These are phyloP conservation scores for Corythaixoides concolor DNA, from an alignment of 2,113 vertebrate genomes.

Conservation along the genomic window DNA sequence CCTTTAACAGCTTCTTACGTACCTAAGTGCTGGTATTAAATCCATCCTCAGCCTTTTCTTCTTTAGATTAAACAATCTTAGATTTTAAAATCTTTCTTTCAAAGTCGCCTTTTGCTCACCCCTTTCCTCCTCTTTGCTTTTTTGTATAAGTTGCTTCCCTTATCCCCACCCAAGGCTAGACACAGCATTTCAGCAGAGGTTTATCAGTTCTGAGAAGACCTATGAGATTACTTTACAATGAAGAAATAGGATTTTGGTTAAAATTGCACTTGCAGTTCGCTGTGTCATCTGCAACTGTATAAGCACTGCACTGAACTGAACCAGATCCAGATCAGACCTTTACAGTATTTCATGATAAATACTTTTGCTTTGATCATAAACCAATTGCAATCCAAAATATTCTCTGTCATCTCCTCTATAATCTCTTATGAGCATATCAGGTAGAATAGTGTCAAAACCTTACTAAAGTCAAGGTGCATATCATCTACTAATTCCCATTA, in stretches of 20 bases:
- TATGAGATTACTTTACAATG: not conserved
- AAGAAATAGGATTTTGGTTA: not conserved
- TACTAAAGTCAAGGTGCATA: not conserved
- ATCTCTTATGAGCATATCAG: not conserved
- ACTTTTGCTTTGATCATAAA: not conserved
- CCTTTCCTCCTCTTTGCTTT: not conserved
- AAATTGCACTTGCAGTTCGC: not conserved
- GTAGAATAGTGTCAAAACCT: not conserved
- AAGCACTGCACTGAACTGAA: not conserved
- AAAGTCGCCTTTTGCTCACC: not conserved
- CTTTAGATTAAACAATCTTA: not conserved
- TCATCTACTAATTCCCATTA: not conserved
- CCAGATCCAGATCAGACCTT: not conserved
- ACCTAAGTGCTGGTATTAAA: not conserved
- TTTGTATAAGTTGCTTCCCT: not conserved
- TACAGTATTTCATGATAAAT: not conserved
- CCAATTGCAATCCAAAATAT: not conserved
- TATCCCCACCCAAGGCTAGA: not conserved
- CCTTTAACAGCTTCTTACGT: not conserved
- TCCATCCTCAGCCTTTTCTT: not conserved
- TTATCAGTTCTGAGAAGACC: not conserved
- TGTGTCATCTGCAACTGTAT: not conserved
- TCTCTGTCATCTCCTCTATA: not conserved
- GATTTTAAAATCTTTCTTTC: not conserved
- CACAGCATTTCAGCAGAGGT: not conserved